These are phyloP conservation scores for Pseudomyrmex gracilis DNA, from an alignment of 1,140 invertebrate genomes.

Conservation along the genomic window DNA sequence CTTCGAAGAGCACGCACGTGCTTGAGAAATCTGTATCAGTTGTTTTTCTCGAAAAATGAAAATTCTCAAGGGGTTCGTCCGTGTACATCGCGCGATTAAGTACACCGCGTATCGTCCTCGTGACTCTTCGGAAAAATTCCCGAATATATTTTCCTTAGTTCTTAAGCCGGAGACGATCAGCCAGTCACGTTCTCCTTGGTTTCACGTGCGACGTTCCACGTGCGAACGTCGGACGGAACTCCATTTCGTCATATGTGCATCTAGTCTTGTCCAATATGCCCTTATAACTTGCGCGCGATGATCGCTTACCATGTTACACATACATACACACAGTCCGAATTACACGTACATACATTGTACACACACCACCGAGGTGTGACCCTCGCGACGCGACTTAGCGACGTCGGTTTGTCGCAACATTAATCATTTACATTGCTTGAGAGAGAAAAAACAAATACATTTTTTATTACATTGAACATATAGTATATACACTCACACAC, in stretches of 20 bases:
- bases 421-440: neutral
- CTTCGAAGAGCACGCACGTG: neutral
- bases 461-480: neutral
- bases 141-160: slow-evolving; percentile 60
- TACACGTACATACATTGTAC: slow-evolving; percentile 17
- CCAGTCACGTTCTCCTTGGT: slow-evolving; percentile 44
- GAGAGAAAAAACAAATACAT: neutral
- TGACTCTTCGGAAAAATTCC: slow-evolving; percentile 9
- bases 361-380: slow-evolving; percentile 22
- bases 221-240: slow-evolving; percentile 15
- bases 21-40: neutral
- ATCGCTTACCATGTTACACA: slow-evolving; percentile 39
- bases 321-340: slow-evolving; percentile 36
- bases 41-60: neutral
- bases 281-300: slow-evolving; percentile 70
- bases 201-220: neutral
- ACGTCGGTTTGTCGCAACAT: neutral
- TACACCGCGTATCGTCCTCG: slow-evolving; percentile 1
- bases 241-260: slow-evolving; percentile 78
- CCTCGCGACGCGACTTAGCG: neutral
- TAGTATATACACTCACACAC: neutral
- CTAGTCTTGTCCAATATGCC: slow-evolving; percentile 80
- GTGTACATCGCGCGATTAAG: neutral
- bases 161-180: slow-evolving; percentile 51
- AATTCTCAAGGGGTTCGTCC: neutral